Conservation (phyloP, 2,888 invertebrate genomes). For the Erebia ligea region DNA sequence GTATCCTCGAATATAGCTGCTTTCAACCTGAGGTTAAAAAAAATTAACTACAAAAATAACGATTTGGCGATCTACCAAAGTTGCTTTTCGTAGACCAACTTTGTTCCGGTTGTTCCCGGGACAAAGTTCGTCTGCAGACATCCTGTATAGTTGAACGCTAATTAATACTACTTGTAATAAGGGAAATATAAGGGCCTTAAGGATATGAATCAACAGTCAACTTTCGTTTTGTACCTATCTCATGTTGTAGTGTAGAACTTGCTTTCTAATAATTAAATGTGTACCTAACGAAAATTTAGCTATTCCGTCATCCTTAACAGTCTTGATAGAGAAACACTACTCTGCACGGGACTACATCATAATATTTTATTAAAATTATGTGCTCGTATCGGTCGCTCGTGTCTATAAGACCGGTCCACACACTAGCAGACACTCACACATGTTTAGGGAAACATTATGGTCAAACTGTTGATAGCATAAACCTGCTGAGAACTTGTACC, state of each 20-base stretch:
- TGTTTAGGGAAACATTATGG: conserved; percentile 51
- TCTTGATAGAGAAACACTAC: conserved; percentile 61
- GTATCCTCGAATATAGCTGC: too few species aligned
- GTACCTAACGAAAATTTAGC: conserved; percentile 49
- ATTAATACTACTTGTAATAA: too few species aligned
- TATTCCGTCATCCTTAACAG: conserved; percentile 61
- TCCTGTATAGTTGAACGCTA: too few species aligned
- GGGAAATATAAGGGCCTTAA: too few species aligned
- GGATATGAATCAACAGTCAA: background rate
- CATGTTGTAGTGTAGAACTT: conserved; percentile 36
- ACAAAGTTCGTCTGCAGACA: too few species aligned
- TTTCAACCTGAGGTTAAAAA: too few species aligned
- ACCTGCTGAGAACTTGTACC: conserved; percentile 50
- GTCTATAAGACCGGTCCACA: conserved; percentile 71
- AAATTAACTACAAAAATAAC: too few species aligned
- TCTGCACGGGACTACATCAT: conserved; percentile 59
- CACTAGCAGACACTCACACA: conserved; percentile 53
- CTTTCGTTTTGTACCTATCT: conserved; percentile 10
- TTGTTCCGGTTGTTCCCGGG: too few species aligned
- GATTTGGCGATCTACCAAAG: too few species aligned
- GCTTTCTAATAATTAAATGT: conserved; percentile 67
- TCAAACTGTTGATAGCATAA: conserved; percentile 40
- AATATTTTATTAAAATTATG: conserved; percentile 67
- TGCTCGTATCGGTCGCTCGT: conserved; percentile 59
- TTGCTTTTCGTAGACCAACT: too few species aligned